These are phyloP conservation scores for Stegodyphus mimosarum DNA, from an alignment of 1,140 invertebrate genomes.

Conservation along the genomic window DNA sequence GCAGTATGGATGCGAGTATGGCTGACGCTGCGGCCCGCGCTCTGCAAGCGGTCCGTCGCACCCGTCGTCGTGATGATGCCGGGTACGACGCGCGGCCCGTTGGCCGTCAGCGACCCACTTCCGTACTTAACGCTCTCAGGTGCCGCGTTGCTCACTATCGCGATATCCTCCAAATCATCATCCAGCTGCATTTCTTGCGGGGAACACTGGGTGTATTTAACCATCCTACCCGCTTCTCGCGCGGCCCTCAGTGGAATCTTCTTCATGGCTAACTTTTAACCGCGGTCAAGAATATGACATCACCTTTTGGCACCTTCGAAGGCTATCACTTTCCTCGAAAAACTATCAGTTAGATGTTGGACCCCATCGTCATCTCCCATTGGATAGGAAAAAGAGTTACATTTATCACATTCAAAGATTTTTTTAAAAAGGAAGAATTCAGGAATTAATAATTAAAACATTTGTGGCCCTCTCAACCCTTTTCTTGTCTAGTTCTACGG, in stretches of 20 bases:
- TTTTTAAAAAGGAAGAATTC: neutral
- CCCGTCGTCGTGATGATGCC: constrained; percentile 72
- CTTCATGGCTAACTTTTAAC: constrained; percentile 31
- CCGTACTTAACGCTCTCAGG: constrained; percentile 75
- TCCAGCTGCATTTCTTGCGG: constrained; percentile 65
- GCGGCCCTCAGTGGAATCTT: constrained; percentile 31
- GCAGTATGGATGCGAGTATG: constrained; percentile 53
- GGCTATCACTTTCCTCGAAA: neutral
- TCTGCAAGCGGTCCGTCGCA: constrained; percentile 59
- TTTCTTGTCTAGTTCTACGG: constrained; percentile 29
- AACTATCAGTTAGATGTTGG: constrained; percentile 16
- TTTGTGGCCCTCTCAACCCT: constrained; percentile 41
- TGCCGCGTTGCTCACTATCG: constrained; percentile 74
- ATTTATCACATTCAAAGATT: constrained; percentile 30
- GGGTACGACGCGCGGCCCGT: constrained; percentile 77
- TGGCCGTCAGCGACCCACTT: constrained; percentile 69
- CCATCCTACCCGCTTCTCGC: constrained; percentile 65
- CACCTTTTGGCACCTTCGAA: neutral
- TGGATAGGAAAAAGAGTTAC: neutral
- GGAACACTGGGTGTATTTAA: constrained; percentile 70
- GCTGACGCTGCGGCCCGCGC: constrained; percentile 49
- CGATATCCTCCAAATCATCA: constrained; percentile 82
- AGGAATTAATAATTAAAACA: neutral
- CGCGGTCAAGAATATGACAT: neutral
- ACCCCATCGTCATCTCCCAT: constrained; percentile 12